Conservation (phyloP, 2,888 invertebrate species). For the Limnephilus lunatus region DNA sequence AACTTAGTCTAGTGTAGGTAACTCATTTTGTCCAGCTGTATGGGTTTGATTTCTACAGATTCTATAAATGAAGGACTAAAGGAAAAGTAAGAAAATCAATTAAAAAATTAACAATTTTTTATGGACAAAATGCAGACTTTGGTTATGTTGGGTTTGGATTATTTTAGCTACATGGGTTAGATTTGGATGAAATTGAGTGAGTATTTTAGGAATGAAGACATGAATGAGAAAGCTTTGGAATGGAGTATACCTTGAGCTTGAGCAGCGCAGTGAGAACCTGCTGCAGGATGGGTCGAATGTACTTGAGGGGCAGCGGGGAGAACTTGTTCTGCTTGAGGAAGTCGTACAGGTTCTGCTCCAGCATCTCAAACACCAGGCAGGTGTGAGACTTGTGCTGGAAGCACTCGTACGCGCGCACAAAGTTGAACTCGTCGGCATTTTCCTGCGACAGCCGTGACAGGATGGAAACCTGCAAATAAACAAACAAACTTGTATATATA, state of each 20-base stretch:
- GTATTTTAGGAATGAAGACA: no score
- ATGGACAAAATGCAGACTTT: background rate
- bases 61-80: no score
- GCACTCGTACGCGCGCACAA: slow-evolving; percentile 99
- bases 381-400: slow-evolving; percentile 99
- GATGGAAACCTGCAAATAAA: slow-evolving; percentile 84
- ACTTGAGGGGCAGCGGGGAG: slow-evolving; percentile 97
- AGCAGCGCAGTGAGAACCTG: slow-evolving; percentile 94
- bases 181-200: background rate
- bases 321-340: slow-evolving; percentile 99
- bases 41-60: background rate
- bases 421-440: slow-evolving; percentile 99
- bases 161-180: background rate
- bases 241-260: slow-evolving; percentile 87
- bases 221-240: no score
- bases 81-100: no score
- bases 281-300: slow-evolving; percentile 98
- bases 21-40: background rate
- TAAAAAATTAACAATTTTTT: background rate
- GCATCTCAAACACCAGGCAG: slow-evolving; percentile 99
- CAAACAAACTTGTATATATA: background rate
- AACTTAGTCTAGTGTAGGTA: background rate
- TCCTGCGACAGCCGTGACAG: slow-evolving; percentile 95
- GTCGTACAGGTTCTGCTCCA: slow-evolving; percentile 99
- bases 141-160: background rate